A percentile compares a stretch with the other conserved stretches of the same genome.
These are phyloP conservation scores for Drosophila santomea DNA, from an alignment of 1,140 invertebrate genomes.

Conservation along the genomic window DNA sequence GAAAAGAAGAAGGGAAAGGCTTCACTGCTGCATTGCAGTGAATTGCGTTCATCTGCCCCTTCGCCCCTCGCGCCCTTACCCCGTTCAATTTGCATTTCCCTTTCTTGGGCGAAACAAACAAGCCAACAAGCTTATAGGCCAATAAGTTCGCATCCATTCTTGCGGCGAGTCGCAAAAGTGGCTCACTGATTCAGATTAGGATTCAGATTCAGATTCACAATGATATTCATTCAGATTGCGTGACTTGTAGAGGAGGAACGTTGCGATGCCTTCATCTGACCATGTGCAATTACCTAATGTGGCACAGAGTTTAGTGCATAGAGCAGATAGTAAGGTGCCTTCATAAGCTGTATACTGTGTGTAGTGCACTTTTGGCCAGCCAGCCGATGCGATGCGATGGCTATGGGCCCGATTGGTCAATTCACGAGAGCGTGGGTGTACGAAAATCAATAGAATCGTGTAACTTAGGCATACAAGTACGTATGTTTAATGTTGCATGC, in stretches of 20 bases:
- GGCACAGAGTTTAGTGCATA: conserved; percentile 5
- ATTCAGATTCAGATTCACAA: not conserved
- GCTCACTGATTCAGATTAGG: not conserved
- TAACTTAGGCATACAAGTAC: conserved; percentile 35
- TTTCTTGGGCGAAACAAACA: not conserved
- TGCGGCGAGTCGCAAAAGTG: not conserved
- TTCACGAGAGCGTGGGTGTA: conserved; percentile 20
- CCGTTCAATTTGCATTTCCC: not conserved
- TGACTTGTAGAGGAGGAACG: not conserved
- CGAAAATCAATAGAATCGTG: conserved; percentile 47
- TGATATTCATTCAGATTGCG: not conserved
- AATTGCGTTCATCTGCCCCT: not conserved
- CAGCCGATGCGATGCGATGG: not conserved
- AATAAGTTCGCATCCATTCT: conserved; percentile 6
- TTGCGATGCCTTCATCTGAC: not conserved
- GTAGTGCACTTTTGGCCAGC: conserved; percentile 16
- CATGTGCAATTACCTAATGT: conserved; percentile 28
- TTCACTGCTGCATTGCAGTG: conserved; percentile 7
- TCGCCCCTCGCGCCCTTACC: not conserved
- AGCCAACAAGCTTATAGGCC: not conserved
- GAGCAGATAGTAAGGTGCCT: not conserved
- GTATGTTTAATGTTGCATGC: conserved; percentile 18
- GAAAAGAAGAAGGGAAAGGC: not conserved
- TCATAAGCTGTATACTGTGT: not conserved
- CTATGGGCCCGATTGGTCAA: conserved; percentile 11